Conservation (phyloP, 2,113 vertebrate species). For the Lepisosteus osseus region DNA sequence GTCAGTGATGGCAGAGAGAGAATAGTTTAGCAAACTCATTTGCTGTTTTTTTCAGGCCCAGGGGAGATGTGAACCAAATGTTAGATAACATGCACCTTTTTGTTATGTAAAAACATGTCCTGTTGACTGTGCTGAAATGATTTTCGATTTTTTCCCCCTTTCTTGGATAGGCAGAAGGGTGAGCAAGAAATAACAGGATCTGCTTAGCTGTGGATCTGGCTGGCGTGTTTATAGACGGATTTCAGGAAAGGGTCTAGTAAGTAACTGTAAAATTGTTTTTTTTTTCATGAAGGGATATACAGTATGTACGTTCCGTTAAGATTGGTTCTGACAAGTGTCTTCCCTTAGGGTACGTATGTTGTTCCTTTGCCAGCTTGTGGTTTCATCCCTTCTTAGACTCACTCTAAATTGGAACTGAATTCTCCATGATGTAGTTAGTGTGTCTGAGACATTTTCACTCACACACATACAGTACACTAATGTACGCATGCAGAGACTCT, state of each 20-base stretch:
- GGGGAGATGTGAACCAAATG: too few relatives aligned
- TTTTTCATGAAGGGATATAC: neutral
- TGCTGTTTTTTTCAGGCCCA: too few relatives aligned
- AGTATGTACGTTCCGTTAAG: too few relatives aligned
- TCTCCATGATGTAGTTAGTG: neutral
- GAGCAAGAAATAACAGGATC: neutral
- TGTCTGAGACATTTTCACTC: neutral
- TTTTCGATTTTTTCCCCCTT: neutral
- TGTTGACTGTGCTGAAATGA: neutral
- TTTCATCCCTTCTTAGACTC: neutral
- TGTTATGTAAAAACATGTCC: too few relatives aligned
- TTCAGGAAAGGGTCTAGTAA: constrained; percentile 7
- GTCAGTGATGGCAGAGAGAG: too few relatives aligned
- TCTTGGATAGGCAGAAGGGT: neutral
- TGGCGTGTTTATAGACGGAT: neutral
- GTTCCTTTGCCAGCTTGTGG: neutral
- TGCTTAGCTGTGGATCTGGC: neutral
- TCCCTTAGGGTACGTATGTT: neutral
- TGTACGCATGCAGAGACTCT: neutral
- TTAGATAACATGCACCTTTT: too few relatives aligned
- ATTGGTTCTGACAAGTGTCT: neutral
- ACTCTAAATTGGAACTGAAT: neutral
- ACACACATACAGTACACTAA: neutral
- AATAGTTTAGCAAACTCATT: too few relatives aligned
- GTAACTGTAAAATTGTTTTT: neutral